Evolutionary conservation across 2,113 vertebrate genomes (phyloP).

Genomic region (Calonectris borealis): DNA sequence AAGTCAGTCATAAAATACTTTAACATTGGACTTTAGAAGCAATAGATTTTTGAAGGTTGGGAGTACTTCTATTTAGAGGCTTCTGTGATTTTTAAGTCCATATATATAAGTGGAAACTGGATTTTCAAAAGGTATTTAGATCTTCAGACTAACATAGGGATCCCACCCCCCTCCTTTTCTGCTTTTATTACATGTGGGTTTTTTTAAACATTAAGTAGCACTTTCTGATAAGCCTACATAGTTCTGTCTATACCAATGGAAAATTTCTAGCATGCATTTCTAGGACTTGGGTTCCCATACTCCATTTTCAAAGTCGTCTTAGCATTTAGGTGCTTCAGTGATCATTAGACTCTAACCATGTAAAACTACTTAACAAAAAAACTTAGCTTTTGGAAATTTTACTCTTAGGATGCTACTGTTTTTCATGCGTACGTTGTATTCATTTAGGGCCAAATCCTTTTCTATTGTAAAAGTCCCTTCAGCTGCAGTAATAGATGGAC

Average conservation of each 20-base stretch:
- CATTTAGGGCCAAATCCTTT: slow-evolving; percentile 6
- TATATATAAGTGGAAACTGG: background rate
- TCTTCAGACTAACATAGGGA: background rate
- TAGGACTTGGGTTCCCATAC: background rate
- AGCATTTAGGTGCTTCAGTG: background rate
- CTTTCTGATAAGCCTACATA: background rate
- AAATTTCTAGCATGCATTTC: background rate
- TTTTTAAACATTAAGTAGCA: background rate
- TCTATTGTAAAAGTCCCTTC: background rate
- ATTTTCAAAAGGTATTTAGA: no score
- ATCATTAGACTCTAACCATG: background rate
- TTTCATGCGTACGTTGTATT: background rate
- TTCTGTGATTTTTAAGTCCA: background rate
- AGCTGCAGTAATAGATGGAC: slow-evolving; percentile 5
- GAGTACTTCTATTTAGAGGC: background rate
- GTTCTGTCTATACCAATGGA: background rate
- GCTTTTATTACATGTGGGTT: background rate
- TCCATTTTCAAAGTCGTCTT: background rate
- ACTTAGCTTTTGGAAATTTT: background rate
- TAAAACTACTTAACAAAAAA: background rate
- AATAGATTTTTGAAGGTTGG: slow-evolving; percentile 4
- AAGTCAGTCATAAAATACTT: slow-evolving; percentile 53
- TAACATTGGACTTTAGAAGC: slow-evolving; percentile 47
- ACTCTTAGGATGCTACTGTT: background rate
- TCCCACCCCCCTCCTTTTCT: background rate